These are phyloP conservation scores for Vulpes ferrilata DNA, from an alignment of 2,113 vertebrate genomes.

Conservation along the genomic window DNA sequence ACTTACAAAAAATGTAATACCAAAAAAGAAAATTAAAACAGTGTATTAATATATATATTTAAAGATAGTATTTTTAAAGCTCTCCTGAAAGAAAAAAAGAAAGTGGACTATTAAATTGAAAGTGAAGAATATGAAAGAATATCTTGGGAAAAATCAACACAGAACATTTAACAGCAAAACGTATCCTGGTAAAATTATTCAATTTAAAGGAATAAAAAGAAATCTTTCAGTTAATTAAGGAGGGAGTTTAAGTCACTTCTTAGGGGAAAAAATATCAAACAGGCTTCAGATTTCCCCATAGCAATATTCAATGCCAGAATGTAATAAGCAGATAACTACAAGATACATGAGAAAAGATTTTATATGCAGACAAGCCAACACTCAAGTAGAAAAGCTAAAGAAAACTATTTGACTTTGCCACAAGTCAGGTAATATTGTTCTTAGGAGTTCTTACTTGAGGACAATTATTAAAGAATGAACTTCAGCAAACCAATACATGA, in stretches of 20 bases:
- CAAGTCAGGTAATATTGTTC: neutral
- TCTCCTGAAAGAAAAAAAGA: neutral
- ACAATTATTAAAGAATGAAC: neutral
- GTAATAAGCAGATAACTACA: neutral
- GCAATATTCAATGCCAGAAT: neutral
- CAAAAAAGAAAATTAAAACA: neutral
- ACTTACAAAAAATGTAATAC: neutral
- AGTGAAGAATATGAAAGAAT: neutral
- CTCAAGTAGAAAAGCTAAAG: neutral
- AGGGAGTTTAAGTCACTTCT: neutral
- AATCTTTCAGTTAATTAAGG: neutral
- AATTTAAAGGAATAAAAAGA: neutral
- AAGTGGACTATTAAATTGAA: neutral
- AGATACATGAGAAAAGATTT: neutral
- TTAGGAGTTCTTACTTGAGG: neutral
- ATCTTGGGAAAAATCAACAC: neutral
- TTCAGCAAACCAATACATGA: constrained; percentile 15
- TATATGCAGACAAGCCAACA: neutral
- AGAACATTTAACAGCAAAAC: neutral
- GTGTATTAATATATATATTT: neutral
- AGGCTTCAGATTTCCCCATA: neutral
- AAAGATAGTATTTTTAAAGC: neutral
- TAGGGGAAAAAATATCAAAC: neutral
- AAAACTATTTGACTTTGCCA: neutral
- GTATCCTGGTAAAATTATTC: neutral